Conservation (phyloP, 2,888 invertebrate species). For the Drosophila pegasa region DNA sequence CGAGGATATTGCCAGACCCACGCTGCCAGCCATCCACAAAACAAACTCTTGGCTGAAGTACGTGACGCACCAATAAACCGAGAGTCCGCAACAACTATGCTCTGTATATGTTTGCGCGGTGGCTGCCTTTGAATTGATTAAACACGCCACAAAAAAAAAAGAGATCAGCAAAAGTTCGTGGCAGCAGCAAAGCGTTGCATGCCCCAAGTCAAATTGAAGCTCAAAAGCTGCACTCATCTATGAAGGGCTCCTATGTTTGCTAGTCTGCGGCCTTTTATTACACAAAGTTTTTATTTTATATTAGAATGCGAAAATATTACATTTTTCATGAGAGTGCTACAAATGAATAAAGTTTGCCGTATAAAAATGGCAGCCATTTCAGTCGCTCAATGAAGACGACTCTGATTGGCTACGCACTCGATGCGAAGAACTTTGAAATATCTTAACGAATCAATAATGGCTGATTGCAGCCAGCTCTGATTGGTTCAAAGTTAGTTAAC, state of each 20-base stretch:
- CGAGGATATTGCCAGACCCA: slow-evolving; percentile 15
- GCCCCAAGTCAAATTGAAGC: slow-evolving; percentile 18
- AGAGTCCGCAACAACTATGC: slow-evolving; percentile 27
- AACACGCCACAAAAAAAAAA: slow-evolving; percentile 46
- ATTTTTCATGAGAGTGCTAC: not conserved
- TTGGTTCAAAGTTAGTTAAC: not conserved
- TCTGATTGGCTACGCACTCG: not conserved
- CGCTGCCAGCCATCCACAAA: slow-evolving; percentile 13
- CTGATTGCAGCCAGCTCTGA: not conserved
- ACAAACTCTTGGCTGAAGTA: slow-evolving; percentile 49
- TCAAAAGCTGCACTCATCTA: slow-evolving; percentile 6
- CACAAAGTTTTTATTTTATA: slow-evolving; percentile 5
- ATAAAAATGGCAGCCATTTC: not conserved
- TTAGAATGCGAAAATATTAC: slow-evolving; percentile 9
- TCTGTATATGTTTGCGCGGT: slow-evolving; percentile 6
- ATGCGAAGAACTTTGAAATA: not conserved
- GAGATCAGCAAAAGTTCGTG: slow-evolving; percentile 58
- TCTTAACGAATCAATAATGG: not conserved
- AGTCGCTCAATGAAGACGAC: not conserved
- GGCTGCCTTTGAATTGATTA: slow-evolving; percentile 55
- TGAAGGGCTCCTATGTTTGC: not conserved
- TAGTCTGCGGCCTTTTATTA: slow-evolving; percentile 9
- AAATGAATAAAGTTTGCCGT: slow-evolving; percentile 5
- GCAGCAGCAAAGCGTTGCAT: slow-evolving; percentile 33
- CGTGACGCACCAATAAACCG: slow-evolving; percentile 64